Evolutionary conservation across 2,888 invertebrate genomes (phyloP).

Genomic region (Tuberolachnus salignus): DNA sequence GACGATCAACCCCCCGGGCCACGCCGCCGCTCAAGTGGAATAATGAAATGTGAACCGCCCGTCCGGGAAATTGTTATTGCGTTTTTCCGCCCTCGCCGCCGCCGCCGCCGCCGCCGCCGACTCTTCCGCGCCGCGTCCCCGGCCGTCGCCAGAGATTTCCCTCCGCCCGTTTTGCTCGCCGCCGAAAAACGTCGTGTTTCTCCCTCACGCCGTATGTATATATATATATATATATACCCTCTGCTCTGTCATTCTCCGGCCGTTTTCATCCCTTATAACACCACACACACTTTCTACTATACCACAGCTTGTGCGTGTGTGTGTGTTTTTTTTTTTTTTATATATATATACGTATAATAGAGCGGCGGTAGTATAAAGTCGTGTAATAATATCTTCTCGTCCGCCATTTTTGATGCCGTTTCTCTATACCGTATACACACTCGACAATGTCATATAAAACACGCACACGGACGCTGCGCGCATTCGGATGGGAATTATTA

Average conservation of each 20-base stretch:
- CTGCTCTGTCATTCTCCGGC: not conserved
- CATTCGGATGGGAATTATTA: slow-evolving; percentile 49
- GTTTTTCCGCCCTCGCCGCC: slow-evolving; percentile 37
- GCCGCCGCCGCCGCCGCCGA: not conserved
- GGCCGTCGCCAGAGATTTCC: slow-evolving; percentile 46
- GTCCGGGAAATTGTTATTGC: slow-evolving; percentile 57
- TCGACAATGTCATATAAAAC: slow-evolving; percentile 38
- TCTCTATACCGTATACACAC: slow-evolving; percentile 16
- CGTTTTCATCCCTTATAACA: not conserved
- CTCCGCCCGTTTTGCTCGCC: slow-evolving; percentile 31
- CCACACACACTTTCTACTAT: not conserved
- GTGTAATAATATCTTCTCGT: slow-evolving; percentile 54
- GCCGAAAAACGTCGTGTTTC: slow-evolving; percentile 55
- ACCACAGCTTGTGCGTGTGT: not conserved
- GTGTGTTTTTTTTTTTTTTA: too few species aligned
- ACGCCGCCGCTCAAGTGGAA: slow-evolving; percentile 49
- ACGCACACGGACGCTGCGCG: not conserved
- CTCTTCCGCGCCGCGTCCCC: too few species aligned
- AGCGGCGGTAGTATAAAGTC: slow-evolving; percentile 12
- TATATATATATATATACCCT: too few species aligned
- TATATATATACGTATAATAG: not conserved
- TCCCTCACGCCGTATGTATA: not conserved
- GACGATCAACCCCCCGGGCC: slow-evolving; percentile 21
- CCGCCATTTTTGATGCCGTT: slow-evolving; percentile 52
- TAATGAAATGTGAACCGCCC: slow-evolving; percentile 55